phyloP scores from a whole-genome alignment of 2,888 invertebrate genomes.

The Ochlodes sylvanus region DNA sequence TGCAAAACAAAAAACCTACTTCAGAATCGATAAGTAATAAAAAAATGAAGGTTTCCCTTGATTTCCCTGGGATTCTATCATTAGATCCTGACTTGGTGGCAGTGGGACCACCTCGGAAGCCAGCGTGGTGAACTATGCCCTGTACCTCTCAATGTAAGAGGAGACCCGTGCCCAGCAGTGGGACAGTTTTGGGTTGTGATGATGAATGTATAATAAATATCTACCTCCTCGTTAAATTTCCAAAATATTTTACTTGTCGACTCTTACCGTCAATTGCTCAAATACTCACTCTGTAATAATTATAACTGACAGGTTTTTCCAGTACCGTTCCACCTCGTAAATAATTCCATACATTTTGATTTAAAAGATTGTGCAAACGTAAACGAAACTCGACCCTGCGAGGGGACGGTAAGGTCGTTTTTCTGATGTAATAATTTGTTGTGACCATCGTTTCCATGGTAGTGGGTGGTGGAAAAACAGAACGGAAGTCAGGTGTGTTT shows the following conservation, averaged over 20 bases:
- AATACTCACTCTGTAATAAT: slow-evolving; percentile 6
- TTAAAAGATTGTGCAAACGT: slow-evolving; percentile 4
- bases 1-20: no score
- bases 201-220: no score
- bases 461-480: slow-evolving; percentile 46
- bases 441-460: slow-evolving; percentile 57
- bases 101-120: no score
- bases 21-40: no score
- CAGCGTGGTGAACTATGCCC: no score
- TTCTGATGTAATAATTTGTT: slow-evolving; percentile 49
- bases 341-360: slow-evolving; percentile 39
- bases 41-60: no score
- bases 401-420: slow-evolving; percentile 28
- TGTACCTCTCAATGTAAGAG: no score
- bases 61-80: no score
- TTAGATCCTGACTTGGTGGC: no score
- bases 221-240: no score
- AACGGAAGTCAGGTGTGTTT: slow-evolving; percentile 31
- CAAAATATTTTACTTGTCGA: neutral
- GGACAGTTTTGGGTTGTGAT: no score
- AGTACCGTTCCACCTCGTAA: slow-evolving; percentile 33
- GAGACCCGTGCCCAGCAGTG: no score
- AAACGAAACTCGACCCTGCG: slow-evolving; percentile 14
- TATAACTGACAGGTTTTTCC: slow-evolving; percentile 29
- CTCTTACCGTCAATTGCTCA: slow-evolving; percentile 12